Percentiles rank a stretch among this genome's conserved stretches.
These are phyloP conservation scores for Merodon equestris DNA, from an alignment of 2,888 invertebrate species.

Conservation along the genomic window DNA sequence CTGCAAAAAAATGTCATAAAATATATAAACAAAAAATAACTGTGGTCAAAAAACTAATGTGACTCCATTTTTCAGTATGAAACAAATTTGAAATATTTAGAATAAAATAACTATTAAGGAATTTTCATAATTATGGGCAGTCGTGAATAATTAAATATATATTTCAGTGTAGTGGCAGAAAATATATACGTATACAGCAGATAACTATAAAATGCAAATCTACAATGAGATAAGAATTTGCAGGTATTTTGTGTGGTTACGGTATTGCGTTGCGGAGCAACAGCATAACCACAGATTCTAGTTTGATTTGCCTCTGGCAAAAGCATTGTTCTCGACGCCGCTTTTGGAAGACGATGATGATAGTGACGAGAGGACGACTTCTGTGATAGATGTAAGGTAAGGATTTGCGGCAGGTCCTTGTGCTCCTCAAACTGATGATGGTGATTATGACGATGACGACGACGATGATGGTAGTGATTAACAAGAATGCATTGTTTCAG, in stretches of 20 bases:
- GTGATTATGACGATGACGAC: slow-evolving; percentile 37
- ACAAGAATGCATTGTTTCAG: slow-evolving; percentile 63
- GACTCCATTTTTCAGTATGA: too few relatives aligned
- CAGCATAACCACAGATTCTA: slow-evolving; percentile 60
- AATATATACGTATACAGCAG: not conserved
- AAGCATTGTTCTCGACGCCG: slow-evolving; percentile 63
- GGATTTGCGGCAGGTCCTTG: slow-evolving; percentile 65
- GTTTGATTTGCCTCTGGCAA: slow-evolving; percentile 64
- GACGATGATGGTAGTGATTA: slow-evolving; percentile 46
- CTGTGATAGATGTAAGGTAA: slow-evolving; percentile 66
- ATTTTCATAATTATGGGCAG: too few relatives aligned
- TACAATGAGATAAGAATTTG: slow-evolving; percentile 50
- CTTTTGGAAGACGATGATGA: slow-evolving; percentile 65
- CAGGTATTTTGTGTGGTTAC: slow-evolving; percentile 57
- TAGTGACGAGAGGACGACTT: slow-evolving; percentile 67
- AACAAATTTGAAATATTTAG: too few relatives aligned
- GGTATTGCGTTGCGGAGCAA: slow-evolving; percentile 54
- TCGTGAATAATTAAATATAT: slow-evolving; percentile 12
- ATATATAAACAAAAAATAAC: too few relatives aligned
- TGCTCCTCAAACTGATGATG: slow-evolving; percentile 49
- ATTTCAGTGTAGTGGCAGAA: slow-evolving; percentile 31
- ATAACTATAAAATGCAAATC: slow-evolving; percentile 39
- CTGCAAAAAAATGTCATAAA: slow-evolving; percentile 40
- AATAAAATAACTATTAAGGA: too few relatives aligned
- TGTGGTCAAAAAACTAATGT: too few relatives aligned